A percentile compares a stretch with the other conserved stretches of the same genome.
phyloP scores from a whole-genome alignment of 2,797 vertebrate genomes.

The Rhadinocentrus ornatus region DNA sequence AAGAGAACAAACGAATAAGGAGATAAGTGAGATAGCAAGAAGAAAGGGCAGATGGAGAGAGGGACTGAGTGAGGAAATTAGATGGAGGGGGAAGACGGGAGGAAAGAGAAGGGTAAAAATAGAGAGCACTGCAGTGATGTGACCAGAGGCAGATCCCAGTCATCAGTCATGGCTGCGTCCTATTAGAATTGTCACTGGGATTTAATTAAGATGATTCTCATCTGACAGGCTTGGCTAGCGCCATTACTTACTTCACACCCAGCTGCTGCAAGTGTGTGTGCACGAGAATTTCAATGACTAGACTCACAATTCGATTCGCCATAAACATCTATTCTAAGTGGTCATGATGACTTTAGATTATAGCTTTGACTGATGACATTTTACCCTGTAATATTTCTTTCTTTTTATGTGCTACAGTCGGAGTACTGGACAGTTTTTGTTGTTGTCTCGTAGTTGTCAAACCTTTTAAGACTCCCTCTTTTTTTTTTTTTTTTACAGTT shows the following conservation, averaged over 20 bases:
- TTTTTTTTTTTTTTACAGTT: constrained; percentile 22
- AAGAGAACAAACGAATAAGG: constrained; percentile 7
- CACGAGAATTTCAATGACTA: background rate
- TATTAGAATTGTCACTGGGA: constrained; percentile 82
- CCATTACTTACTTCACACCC: constrained; percentile 75
- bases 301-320: constrained; percentile 26
- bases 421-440: background rate
- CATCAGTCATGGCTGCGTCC: constrained; percentile 80
- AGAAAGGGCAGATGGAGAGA: constrained; percentile 22
- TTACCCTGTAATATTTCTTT: background rate
- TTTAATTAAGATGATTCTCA: constrained; percentile 86
- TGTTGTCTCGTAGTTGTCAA: constrained; percentile 4
- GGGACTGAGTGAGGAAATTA: constrained; percentile 41
- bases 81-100: constrained; percentile 40
- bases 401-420: background rate
- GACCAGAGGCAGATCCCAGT: constrained; percentile 75
- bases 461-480: constrained; percentile 7
- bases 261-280: constrained; percentile 37
- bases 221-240: constrained; percentile 77
- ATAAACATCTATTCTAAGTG: constrained; percentile 29
- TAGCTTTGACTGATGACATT: background rate
- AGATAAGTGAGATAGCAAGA: constrained; percentile 23
- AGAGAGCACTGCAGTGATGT: constrained; percentile 68
- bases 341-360: constrained; percentile 1
- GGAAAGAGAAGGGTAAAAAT: constrained; percentile 72